Evolutionary conservation across 2,797 vertebrate species (phyloP).

Genomic region (Clamator glandarius): DNA sequence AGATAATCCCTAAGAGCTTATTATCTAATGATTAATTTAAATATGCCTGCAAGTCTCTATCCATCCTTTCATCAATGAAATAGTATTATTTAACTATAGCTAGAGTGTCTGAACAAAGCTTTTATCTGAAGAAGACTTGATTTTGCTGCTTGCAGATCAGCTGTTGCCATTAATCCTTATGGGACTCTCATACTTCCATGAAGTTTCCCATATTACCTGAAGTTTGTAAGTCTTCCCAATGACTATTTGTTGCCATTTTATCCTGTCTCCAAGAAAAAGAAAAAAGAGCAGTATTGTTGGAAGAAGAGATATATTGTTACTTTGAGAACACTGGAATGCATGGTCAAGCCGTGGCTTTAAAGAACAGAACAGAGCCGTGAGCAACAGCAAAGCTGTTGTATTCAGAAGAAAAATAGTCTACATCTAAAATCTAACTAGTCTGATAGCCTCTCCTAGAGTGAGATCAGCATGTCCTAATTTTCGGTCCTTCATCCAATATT

Average conservation of each 20-base stretch:
- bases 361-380: background rate
- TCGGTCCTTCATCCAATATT: background rate
- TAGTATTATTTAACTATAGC: background rate
- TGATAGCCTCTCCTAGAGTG: background rate
- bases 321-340: background rate
- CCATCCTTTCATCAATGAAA: background rate
- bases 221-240: background rate
- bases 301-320: background rate
- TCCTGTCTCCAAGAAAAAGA: background rate
- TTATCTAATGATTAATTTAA: background rate
- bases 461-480: conserved; percentile 16
- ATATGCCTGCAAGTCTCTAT: background rate
- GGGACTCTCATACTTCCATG: background rate
- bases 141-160: background rate
- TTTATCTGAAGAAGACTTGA: background rate
- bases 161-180: background rate
- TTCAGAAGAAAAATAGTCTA: conserved; percentile 5
- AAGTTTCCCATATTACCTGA: too few relatives aligned
- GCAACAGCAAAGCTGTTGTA: background rate
- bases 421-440: background rate
- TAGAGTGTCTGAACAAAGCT: background rate
- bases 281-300: background rate
- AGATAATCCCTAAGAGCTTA: background rate
- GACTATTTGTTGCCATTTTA: background rate
- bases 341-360: background rate